Conservation (phyloP, 2,113 vertebrate genomes). For the Anoura caudifer region DNA sequence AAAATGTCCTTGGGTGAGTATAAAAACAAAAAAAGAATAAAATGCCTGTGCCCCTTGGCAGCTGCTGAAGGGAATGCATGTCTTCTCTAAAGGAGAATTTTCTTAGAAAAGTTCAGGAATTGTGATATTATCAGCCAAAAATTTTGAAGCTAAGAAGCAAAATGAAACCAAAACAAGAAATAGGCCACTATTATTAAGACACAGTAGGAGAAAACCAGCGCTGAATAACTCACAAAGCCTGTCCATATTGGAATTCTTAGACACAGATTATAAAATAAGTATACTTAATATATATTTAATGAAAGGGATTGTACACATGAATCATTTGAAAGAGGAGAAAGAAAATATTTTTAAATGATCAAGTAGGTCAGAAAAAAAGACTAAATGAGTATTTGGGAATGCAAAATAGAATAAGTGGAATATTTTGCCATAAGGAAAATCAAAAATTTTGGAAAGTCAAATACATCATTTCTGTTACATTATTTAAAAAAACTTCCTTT, state of each 20-base stretch:
- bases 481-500: neutral
- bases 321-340: neutral
- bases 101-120: neutral
- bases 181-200: neutral
- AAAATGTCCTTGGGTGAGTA: no score
- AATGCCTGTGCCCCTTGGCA: neutral
- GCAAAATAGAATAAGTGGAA: neutral
- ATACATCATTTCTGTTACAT: neutral
- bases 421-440: conserved; percentile 13
- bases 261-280: neutral
- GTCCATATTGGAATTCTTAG: neutral
- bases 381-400: neutral
- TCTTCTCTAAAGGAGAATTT: neutral
- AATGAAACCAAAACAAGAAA: neutral
- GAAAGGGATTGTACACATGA: neutral
- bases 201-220: neutral
- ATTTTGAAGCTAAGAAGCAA: neutral
- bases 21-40: neutral
- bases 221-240: neutral
- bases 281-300: neutral
- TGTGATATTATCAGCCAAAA: no score
- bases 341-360: neutral
- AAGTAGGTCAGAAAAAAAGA: neutral
- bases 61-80: neutral
- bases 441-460: neutral